Evolutionary conservation across 2,797 vertebrate species (phyloP).

Genomic region (Notolepis coatsorum): DNA sequence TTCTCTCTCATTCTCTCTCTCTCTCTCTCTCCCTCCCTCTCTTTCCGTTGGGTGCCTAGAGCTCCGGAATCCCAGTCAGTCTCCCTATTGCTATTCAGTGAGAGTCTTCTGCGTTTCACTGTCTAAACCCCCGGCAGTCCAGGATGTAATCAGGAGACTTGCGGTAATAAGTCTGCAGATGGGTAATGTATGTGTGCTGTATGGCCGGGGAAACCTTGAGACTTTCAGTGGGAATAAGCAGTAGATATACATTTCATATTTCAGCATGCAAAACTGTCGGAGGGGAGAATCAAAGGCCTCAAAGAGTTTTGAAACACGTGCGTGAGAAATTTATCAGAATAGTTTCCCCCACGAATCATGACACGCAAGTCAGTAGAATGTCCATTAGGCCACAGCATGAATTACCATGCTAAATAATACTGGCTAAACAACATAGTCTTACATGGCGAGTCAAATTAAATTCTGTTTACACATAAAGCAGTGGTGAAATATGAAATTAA

Average conservation of each 20-base stretch:
- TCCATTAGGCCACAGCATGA: too few species aligned
- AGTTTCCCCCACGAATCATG: conserved; percentile 19
- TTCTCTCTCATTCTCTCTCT: conserved; percentile 17
- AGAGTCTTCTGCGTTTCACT: conserved; percentile 59
- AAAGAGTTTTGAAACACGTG: conserved; percentile 13
- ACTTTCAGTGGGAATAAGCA: conserved; percentile 38
- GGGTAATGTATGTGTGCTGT: conserved; percentile 22
- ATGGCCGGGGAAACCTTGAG: conserved; percentile 23
- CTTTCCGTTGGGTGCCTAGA: conserved; percentile 24
- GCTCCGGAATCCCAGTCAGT: conserved; percentile 45
- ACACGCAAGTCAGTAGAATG: neutral
- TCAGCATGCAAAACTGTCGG: conserved; percentile 1
- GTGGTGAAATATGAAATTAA: neutral
- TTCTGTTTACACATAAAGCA: neutral
- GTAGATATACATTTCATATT: too few species aligned
- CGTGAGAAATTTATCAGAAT: conserved; percentile 24
- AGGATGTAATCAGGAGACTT: conserved; percentile 54
- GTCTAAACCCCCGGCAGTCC: conserved; percentile 54
- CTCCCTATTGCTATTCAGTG: conserved; percentile 62
- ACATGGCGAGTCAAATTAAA: neutral
- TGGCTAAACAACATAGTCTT: neutral
- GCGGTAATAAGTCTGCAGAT: conserved; percentile 48
- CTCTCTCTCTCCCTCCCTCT: conserved; percentile 35
- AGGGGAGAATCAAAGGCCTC: conserved; percentile 9
- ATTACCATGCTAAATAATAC: neutral